Base-by-base conservation (phyloP, 1,140 invertebrate genomes). In the Drosophila tani region DNA sequence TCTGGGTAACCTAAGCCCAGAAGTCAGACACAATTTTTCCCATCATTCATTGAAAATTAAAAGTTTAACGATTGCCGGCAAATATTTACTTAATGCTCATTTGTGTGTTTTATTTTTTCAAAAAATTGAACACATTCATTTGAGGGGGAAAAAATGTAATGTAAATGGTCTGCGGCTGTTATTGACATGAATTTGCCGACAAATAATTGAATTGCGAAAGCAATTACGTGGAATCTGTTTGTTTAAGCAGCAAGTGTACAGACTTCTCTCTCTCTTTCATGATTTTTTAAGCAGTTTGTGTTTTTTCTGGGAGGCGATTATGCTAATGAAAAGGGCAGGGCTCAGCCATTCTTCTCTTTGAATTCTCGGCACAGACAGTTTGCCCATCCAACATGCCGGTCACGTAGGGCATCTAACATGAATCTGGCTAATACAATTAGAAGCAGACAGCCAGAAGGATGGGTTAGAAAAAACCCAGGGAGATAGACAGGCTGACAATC, bases 211-310 rank as follows among this genome's bases (percentile, higher is more conserved):
- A 87, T 88, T 88, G 58, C 68, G 77, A 88, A 84, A 84, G 84
- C 84, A 87, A 87, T 87, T 87, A 88, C 84, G 74, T 41, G 58
- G 70, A 87, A 84, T 84, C 69, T 84, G 85, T 87, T 87, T 81
- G 51, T 81, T 87, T 81, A 88, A 75, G 85, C 69, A 67, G 58
- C 64, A 71, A 69, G 71, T 79, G 64, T 53, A 60, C 66, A 82
- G 63, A 53, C 47, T 46, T 71, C 41, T 43, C 41, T 50, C 24
- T 27, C 45, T 32, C n/a, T n/a, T 14, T 19, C 35, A n/a, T 56
- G 17, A 21, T 40, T 40, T 35, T 38, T 51, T 32, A 21, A 55
- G 19, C 19, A 9, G 14, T 55, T 14, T 55, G 17, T 9, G 32
- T 38, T 56, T 64, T 62, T 77, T 80, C 60, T 78, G 73, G 46